Conservation (phyloP, 2,888 invertebrate species). For the Tholera decimalis region DNA sequence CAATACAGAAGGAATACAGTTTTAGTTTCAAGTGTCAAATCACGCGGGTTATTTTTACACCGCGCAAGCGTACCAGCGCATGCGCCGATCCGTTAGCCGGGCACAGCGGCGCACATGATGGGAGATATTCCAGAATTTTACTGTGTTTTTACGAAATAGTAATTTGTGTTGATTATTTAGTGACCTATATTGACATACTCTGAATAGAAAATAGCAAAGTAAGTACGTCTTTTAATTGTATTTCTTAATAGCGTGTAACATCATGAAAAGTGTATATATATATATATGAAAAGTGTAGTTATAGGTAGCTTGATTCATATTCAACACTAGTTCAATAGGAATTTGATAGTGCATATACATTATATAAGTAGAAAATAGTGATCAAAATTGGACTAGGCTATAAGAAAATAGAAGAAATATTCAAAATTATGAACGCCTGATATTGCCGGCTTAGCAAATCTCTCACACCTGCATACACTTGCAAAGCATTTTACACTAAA, state of each 20-base stretch:
- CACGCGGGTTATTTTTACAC: slow-evolving; percentile 73
- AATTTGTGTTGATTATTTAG: not conserved
- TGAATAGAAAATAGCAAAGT: slow-evolving; percentile 28
- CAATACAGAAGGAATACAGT: slow-evolving; percentile 33
- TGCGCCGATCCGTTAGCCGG: slow-evolving; percentile 60
- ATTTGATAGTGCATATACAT: not conserved
- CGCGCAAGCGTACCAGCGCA: slow-evolving; percentile 58
- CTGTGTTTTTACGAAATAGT: slow-evolving; percentile 3
- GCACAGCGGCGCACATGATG: slow-evolving; percentile 52
- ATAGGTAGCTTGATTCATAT: slow-evolving; percentile 11
- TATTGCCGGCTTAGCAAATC: slow-evolving; percentile 20
- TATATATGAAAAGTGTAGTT: too few relatives aligned
- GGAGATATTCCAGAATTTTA: slow-evolving; percentile 21
- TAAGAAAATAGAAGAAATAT: not conserved
- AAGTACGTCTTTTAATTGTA: slow-evolving; percentile 14
- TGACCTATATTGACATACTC: slow-evolving; percentile 9
- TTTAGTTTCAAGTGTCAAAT: slow-evolving; percentile 65
- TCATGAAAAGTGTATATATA: not conserved
- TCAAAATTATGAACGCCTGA: slow-evolving; percentile 6
- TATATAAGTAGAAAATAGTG: not conserved
- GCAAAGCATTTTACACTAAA: not conserved
- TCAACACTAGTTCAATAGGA: not conserved
- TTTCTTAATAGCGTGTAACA: not conserved
- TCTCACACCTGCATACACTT: not conserved
- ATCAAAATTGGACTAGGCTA: not conserved